These are phyloP conservation scores for Drosophila ananassae DNA, from an alignment of 1,140 invertebrate species.

Conservation along the genomic window DNA sequence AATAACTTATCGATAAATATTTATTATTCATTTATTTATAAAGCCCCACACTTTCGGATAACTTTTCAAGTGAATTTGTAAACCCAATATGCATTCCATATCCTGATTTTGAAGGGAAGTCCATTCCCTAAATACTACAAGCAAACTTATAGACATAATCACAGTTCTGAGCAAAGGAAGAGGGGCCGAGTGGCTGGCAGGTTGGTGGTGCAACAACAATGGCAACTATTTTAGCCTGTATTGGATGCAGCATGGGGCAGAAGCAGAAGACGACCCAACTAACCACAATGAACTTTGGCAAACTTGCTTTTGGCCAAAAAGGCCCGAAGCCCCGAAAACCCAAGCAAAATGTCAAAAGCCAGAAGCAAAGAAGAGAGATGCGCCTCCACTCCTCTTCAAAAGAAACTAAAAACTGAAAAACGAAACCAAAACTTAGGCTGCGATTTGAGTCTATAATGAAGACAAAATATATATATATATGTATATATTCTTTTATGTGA, in stretches of 20 bases:
- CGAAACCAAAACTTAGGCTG: slow-evolving; percentile 10
- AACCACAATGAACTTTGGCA: slow-evolving; percentile 60
- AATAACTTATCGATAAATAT: too few species aligned
- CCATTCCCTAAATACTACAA: background rate
- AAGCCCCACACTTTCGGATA: too few species aligned
- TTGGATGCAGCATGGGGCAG: slow-evolving; percentile 7
- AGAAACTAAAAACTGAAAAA: background rate
- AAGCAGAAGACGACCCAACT: slow-evolving; percentile 20
- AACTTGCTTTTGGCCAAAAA: slow-evolving; percentile 42
- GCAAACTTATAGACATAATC: slow-evolving; percentile 61
- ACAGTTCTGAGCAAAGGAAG: slow-evolving; percentile 27
- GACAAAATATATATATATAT: background rate
- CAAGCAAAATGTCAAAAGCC: slow-evolving; percentile 60
- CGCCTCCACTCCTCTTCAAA: background rate
- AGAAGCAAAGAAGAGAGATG: slow-evolving; percentile 24
- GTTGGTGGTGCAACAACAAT: slow-evolving; percentile 21
- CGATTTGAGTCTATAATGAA: background rate
- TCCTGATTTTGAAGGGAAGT: background rate
- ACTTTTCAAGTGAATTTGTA: too few species aligned
- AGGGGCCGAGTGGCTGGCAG: background rate
- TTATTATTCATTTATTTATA: too few species aligned
- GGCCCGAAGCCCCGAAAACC: slow-evolving; percentile 5
- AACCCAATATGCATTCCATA: background rate
- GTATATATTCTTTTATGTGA: slow-evolving; percentile 4
- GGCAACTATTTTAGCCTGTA: slow-evolving; percentile 30